Conservation (phyloP, 2,888 invertebrate genomes). For the Hirtodrosophila duncani region DNA sequence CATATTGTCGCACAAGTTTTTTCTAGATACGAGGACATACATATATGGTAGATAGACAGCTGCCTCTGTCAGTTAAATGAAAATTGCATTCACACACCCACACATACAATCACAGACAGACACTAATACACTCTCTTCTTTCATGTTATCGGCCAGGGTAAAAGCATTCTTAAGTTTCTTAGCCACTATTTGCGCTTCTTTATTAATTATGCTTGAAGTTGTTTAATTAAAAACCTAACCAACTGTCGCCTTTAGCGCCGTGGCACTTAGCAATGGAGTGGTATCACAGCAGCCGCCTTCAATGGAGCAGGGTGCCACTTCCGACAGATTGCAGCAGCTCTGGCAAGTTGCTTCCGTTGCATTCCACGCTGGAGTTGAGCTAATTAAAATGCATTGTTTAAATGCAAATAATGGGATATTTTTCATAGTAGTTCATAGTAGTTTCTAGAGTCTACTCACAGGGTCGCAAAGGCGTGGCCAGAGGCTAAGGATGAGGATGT, state of each 20-base stretch:
- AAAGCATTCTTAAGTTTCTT: constrained; percentile 44
- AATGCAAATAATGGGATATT: constrained; percentile 38
- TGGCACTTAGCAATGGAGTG: constrained; percentile 50
- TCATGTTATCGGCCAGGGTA: constrained; percentile 11
- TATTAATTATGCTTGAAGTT: constrained; percentile 32
- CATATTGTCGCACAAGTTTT: constrained; percentile 41
- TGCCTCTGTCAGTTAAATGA: constrained; percentile 8
- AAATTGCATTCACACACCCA: constrained; percentile 10
- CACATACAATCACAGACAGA: constrained; percentile 1
- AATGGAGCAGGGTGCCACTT: constrained; percentile 7
- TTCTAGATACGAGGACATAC: neutral
- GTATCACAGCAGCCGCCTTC: constrained; percentile 28
- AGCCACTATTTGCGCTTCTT: constrained; percentile 31
- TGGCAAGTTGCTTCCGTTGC: constrained; percentile 32
- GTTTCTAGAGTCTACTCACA: constrained; percentile 47
- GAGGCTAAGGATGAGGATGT: constrained; percentile 5
- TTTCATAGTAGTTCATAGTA: constrained; percentile 29
- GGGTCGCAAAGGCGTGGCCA: neutral
- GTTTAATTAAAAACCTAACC: constrained; percentile 64
- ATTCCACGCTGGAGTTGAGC: constrained; percentile 36
- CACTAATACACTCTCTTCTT: neutral
- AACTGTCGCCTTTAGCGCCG: constrained; percentile 49
- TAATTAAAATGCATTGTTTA: constrained; percentile 65
- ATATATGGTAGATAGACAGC: constrained; percentile 11
- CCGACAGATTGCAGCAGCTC: constrained; percentile 38